Base-by-base conservation (phyloP, 2,888 invertebrate species). In the Drosophila aldrichi region DNA sequence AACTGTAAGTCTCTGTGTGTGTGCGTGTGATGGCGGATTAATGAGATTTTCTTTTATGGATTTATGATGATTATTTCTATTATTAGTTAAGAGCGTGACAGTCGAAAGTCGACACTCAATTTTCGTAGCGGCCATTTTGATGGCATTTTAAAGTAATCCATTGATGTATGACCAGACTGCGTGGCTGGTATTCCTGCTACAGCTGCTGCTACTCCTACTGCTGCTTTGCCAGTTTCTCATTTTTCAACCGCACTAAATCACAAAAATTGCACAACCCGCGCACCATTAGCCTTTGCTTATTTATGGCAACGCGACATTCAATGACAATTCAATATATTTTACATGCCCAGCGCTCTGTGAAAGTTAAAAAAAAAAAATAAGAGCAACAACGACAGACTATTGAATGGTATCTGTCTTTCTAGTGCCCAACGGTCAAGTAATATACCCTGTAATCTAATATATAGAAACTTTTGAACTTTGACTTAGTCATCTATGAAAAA, bases 11-110 rank as follows among this genome's bases (percentile, higher is more conserved):
- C 29, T 8, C 0, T 29, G 20, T 46, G 18, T 54, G 67, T 54
- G 49, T 56, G 34, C 22, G 40, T 38, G 25, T 58, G 51, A 25
- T 22, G 32, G 52, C 41, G 77, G 88, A 87, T 89, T 89, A 86
- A 84, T 84, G 77, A 80, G 89, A 84, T 84, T 89, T 89, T 77
- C 82, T 75, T 81, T 84, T 80, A 88, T 84, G 82, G 85, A 89
- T 87, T 89, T 89, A 87, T 84, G 84, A 76, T 89, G 79, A 89
- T 88, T 89, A 78, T 81, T 75, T 75, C 69, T 66, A 71, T 79
- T 88, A 89, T 87, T 89, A 89, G 79, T 76, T 81, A 69, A 75
- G 65, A 65, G 74, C 74, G 74, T 85, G 88, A 74, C 79, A 76
- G 71, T 66, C 72, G 67, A 60, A 54, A 71, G 46, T 68, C 69